Percentiles rank a stretch among this genome's conserved stretches.
Conservation (phyloP, 2,113 vertebrate genomes). For the Tetrao urogallus region DNA sequence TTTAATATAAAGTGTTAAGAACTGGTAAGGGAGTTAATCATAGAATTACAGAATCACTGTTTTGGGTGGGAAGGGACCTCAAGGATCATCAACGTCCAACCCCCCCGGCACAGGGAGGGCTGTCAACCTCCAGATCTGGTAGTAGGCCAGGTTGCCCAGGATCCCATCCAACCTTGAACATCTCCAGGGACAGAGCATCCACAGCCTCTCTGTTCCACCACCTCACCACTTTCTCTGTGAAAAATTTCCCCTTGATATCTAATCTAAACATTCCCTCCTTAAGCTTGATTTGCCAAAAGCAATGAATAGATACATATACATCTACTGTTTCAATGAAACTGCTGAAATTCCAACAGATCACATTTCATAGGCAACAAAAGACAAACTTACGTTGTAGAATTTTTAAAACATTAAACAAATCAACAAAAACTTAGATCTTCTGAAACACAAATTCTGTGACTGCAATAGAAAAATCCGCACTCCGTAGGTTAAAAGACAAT, state of each 20-base stretch:
- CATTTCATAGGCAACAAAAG: not conserved
- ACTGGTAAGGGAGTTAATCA: not conserved
- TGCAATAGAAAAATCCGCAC: not conserved
- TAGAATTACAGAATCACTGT: no score
- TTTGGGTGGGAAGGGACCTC: no score
- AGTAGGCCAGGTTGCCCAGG: no score
- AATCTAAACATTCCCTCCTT: no score
- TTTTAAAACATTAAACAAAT: not conserved
- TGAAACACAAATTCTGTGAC: not conserved
- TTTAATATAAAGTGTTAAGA: not conserved
- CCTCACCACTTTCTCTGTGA: no score
- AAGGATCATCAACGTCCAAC: no score
- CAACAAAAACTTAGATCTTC: not conserved
- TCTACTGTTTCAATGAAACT: not conserved
- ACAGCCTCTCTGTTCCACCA: no score
- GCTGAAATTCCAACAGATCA: not conserved
- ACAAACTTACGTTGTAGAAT: not conserved
- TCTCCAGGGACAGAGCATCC: no score
- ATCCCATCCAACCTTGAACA: no score
- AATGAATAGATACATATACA: not conserved
- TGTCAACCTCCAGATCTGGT: no score
- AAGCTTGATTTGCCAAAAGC: not conserved
- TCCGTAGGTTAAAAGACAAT: not conserved
- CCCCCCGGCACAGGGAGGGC: no score
- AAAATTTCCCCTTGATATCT: no score